Base-by-base conservation (phyloP, 2,888 invertebrate genomes). In the Papilio demoleus region DNA sequence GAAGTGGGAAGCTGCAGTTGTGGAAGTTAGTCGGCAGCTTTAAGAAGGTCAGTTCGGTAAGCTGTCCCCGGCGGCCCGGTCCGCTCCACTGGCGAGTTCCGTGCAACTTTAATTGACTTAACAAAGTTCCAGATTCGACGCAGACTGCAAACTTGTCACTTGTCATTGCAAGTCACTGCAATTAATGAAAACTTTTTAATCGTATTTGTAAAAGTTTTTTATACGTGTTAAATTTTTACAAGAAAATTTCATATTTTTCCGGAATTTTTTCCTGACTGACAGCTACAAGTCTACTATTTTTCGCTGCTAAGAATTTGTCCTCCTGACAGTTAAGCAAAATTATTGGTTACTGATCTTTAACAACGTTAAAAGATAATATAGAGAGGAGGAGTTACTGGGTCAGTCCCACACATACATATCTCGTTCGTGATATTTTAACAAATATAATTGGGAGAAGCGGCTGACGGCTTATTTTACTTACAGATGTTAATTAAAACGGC, bases 31-130 rank as follows among this genome's bases (percentile, higher is more conserved):
- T 53, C 31, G 50, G 11, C 38, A 56, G 58, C 65, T 58, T 56
- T 65, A 42, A 56, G 47, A 65, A 53, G 36, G 36, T 17, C 31
- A 45, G 45, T 45, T 62, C 3, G 45, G 45, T 58, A 58, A 65
- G 40, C 65, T 42, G 40, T 58, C 42, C 58, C 65, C 58, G 17
- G 14, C 19, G 40, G n/a, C 45, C 2, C 45, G 22, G 22, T 22
- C 4, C 31, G 31, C 31, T 6, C 31, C 31, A 4, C 47, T 22
- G 47, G 47, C 22, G 4, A 53, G 53, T 42, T 31, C 58, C 36
- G 58, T 45, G 36, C 58, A 65, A 65, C 65, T 65, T 65, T 65
- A 65, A 65, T 58, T 65, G 65, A 65, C 56, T 65, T 65, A 58
- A 53, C 31, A 58, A 56, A 58, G 40, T 65, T 40, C 22, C 17